Percentiles rank a stretch among this genome's conserved stretches.
phyloP scores from a whole-genome alignment of 2,113 vertebrate genomes.

The Cercopithecus mona region DNA sequence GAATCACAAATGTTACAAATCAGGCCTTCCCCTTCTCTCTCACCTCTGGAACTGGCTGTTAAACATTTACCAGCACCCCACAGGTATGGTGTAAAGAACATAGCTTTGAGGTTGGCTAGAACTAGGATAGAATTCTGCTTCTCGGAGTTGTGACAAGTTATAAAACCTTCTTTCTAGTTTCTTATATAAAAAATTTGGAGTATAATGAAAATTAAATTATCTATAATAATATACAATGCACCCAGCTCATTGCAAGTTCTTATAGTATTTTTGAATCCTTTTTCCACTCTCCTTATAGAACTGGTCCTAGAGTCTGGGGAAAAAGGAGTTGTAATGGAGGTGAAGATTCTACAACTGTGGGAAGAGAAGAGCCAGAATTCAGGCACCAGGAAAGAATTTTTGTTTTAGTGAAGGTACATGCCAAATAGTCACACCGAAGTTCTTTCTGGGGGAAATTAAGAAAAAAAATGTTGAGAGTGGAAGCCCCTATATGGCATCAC shows the following conservation, averaged over 20 bases:
- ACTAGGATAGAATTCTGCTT: background rate
- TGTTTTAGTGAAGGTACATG: background rate
- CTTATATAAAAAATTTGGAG: background rate
- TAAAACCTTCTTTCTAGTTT: background rate
- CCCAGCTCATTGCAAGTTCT: background rate
- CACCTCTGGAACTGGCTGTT: background rate
- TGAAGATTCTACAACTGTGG: background rate
- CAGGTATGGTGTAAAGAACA: background rate
- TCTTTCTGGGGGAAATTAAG: background rate
- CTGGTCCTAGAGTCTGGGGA: background rate
- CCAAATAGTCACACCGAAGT: background rate
- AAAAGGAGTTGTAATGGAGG: background rate
- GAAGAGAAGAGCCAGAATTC: background rate
- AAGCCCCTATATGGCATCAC: background rate
- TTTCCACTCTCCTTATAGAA: background rate
- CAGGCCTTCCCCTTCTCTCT: background rate
- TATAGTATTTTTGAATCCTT: background rate
- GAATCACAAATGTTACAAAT: background rate
- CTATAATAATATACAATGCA: background rate
- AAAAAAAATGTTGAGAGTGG: background rate
- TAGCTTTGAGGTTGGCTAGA: background rate
- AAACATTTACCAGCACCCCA: background rate
- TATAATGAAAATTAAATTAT: slow-evolving; percentile 12
- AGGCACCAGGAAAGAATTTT: background rate
- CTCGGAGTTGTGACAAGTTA: background rate